Evolutionary conservation across 2,113 vertebrate species (phyloP), one percentile per base, ranked within the genome.

Genomic region (Colius striatus): DNA sequence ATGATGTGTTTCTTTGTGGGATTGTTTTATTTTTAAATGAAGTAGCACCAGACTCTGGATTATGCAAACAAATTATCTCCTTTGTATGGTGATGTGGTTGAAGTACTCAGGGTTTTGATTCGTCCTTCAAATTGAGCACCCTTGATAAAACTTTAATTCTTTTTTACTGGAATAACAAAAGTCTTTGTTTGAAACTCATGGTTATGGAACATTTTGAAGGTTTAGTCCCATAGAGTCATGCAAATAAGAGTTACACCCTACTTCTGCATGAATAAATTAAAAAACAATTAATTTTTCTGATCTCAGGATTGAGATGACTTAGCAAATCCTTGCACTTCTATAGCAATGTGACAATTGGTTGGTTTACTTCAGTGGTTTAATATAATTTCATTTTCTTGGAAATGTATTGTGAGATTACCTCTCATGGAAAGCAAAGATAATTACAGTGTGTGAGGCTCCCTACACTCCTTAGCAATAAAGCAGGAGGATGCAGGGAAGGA

Each of bases 111-210:
- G 54, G 47, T 75, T 95, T 94, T 30, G 6, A 91, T 80, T 96
- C n/a, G 61, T 67, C 41, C 84, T 93, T 94, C 66, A 82, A 95
- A 95, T 82, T 85, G 72, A 87, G 36, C 12, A 47, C 21, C 18
- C 63, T 88, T 95, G 55, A 72, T 95, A 92, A 97, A 84, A 65
- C 89, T 95, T 89, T 81, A 72, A 93, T 95, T 94, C 54, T 45
- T 79, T 88, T 71, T 53, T 25, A 79, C 43, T 36, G 54, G 22
- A 78, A 50, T 38, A 51, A 6, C 10, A 50, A 18, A 73, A 30
- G 4, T 53, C 32, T 51, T 53, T 94, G 68, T 89, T 91, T 83
- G 82, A 91, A 89, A 92, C 12, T 68, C 27, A 58, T 80, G 87
- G n/a, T 47, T 60, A 50, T 29, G 32, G 38, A 91, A 73, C 16